Conservation (phyloP, 2,797 vertebrate genomes). For the Choloepus didactylus region DNA sequence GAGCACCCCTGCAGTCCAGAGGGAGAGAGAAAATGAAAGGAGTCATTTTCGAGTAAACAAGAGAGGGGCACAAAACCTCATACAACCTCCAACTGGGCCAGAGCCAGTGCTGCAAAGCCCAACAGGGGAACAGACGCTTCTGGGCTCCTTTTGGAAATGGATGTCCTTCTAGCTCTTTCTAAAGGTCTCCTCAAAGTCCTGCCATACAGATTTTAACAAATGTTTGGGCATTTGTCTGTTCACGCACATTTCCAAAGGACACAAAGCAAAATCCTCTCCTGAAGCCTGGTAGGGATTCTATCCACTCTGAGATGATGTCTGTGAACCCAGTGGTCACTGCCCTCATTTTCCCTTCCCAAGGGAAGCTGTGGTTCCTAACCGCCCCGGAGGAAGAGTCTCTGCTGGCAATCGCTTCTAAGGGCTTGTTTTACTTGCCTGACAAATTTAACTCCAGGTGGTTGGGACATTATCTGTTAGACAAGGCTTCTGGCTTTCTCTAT, state of each 20-base stretch:
- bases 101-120: neutral
- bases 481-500: neutral
- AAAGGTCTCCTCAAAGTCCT: neutral
- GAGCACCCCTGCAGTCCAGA: constrained; percentile 92
- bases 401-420: neutral
- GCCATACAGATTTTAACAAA: neutral
- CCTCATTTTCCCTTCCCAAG: neutral
- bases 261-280: neutral
- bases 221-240: neutral
- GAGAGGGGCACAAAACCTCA: accelerated
- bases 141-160: neutral
- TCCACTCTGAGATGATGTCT: neutral
- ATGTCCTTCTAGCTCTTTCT: neutral
- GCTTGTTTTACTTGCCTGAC: constrained; percentile 47
- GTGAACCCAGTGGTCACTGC: neutral
- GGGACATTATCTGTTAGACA: neutral
- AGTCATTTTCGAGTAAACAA: constrained; percentile 21
- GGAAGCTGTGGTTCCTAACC: neutral
- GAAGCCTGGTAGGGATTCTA: accelerated
- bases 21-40: neutral
- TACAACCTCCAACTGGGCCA: neutral
- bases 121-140: accelerated
- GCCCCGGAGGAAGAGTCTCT: neutral
- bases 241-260: neutral
- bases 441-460: constrained; percentile 41